Conservation (phyloP, 1,140 invertebrate genomes). For the Drosophila navojoa region DNA sequence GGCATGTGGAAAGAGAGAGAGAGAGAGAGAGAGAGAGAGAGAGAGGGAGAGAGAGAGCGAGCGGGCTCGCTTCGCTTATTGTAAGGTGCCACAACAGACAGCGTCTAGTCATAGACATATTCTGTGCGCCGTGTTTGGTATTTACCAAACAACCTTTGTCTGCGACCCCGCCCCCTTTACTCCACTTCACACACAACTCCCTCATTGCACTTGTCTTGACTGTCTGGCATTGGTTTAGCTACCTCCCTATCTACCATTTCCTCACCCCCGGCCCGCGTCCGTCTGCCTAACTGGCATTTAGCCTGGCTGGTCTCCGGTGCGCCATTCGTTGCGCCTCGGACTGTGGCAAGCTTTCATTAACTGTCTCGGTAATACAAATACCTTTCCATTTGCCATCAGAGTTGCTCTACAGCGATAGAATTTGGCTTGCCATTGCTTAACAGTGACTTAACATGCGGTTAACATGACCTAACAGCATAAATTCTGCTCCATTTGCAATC, state of each 20-base stretch:
- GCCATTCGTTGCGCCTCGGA: neutral
- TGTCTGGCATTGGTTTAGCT: constrained; percentile 66
- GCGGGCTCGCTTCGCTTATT: constrained; percentile 2
- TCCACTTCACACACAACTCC: neutral
- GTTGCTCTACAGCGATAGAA: neutral
- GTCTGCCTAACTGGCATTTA: constrained; percentile 36
- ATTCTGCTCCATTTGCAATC: no score
- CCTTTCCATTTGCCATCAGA: neutral
- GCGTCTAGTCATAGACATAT: constrained; percentile 49
- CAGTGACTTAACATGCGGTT: neutral
- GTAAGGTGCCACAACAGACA: constrained; percentile 36
- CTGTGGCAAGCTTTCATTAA: constrained; percentile 2
- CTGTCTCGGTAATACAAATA: neutral
- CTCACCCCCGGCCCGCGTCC: no score
- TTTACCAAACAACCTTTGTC: constrained; percentile 55
- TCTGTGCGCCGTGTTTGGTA: constrained; percentile 40
- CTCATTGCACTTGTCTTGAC: constrained; percentile 25
- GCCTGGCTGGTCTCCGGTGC: constrained; percentile 1
- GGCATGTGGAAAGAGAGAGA: neutral
- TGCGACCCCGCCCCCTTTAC: neutral
- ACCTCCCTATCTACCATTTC: no score
- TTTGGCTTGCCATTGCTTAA: neutral
- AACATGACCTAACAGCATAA: neutral
- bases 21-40: no score
- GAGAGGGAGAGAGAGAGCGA: no score